These are phyloP conservation scores for Copidosoma floridanum DNA, from an alignment of 1,140 invertebrate genomes.

Conservation along the genomic window DNA sequence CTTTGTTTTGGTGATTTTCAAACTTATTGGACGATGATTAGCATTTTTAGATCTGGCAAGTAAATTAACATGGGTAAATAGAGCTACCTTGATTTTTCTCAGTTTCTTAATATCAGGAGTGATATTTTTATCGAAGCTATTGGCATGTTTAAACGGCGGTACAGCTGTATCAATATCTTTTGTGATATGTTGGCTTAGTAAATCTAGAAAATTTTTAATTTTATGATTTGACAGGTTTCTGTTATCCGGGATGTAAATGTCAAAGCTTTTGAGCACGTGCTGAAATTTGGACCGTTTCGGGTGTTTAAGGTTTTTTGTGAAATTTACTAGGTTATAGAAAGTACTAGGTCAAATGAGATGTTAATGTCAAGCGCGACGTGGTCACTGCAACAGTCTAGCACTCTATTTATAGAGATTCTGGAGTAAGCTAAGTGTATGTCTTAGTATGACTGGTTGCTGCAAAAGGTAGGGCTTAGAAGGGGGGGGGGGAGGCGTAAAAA, in stretches of 20 bases:
- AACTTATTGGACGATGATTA: background rate
- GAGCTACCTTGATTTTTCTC: too few species aligned
- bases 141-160: too few species aligned
- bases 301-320: background rate
- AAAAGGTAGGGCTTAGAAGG: conserved; percentile 14
- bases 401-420: background rate
- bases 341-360: too few species aligned
- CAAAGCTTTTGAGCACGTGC: background rate
- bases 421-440: conserved; percentile 9
- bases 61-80: too few species aligned
- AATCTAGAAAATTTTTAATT: too few species aligned
- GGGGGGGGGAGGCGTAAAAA: too few species aligned
- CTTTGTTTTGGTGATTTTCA: background rate
- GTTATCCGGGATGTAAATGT: background rate
- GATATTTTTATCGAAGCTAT: too few species aligned
- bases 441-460: conserved; percentile 8
- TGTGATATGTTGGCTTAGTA: background rate
- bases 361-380: background rate
- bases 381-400: conserved; percentile 3
- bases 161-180: background rate
- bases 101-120: too few species aligned
- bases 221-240: background rate
- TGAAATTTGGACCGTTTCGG: background rate
- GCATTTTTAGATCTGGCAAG: background rate
- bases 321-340: too few species aligned